Evolutionary conservation across 2,797 vertebrate genomes (phyloP), one percentile per base, ranked within the genome.

Genomic region (Vultur gryphus): DNA sequence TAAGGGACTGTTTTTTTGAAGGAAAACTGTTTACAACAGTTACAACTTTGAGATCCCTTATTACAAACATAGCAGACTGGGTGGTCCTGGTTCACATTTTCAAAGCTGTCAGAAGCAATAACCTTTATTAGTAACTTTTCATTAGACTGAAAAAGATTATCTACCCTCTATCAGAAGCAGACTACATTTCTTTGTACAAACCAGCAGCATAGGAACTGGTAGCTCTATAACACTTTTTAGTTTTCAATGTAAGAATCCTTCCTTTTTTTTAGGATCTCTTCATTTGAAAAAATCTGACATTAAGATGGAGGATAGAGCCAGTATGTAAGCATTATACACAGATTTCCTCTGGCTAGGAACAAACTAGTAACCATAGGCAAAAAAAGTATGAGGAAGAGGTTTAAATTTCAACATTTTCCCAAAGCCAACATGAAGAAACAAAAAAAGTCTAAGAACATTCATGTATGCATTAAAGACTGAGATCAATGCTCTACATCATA

Each of bases 51-150:
- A 90, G 62, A 86, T 79, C 39, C 25, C 29, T 59, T 82, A 49
- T 70, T 92, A 21, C 57, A 39, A 67, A 82, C 55, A 46, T 2
- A 64, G 62, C 85, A 85, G 67, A 25, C 91, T 93, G 92, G 96
- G 94, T 95, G 96, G 95, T 92, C 94, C 84, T 90, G 80, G 37
- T 70, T 94, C 66, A 80, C 67, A 65, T 93, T 89, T 94, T 90
- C 89, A 86, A 92, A 90, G 94, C 90, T 92, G 94, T 90, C 94
- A 93, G 49, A 94, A 92, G 79, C 67, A 94, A 97, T 92, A 90
- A 87, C 71, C 75, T 89, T 86, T 92, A 94, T 73, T 87, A 87
- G 70, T n/a, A 84, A 43, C 55, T 76, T 88, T 29, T 93, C 76
- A 78, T 89, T 87, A 93, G 59, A 51, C 49, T 76, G 80, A 84